phyloP scores from a whole-genome alignment of 37 sponge, comb jelly and placozoan genomes.

The Diacarnus erythraeanus region DNA sequence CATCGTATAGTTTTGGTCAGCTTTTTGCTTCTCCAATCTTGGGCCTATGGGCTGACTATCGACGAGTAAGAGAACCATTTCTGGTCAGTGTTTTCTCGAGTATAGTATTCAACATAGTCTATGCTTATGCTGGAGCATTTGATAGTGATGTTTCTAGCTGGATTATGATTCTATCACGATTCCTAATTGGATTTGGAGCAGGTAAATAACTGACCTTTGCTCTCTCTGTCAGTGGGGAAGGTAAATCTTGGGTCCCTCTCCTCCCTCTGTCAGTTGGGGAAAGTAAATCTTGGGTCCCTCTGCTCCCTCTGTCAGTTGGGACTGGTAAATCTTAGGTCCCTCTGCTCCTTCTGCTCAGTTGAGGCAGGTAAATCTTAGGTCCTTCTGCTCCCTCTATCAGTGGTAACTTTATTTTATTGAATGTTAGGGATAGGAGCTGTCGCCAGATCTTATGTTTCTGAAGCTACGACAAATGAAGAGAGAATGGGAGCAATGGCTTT shows the following conservation, averaged over 20 bases:
- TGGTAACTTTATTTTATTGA: background rate
- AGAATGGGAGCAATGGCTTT: constrained; percentile 84
- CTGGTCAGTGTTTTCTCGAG: constrained; percentile 52
- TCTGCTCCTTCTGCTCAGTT: too few relatives aligned
- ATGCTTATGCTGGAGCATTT: constrained; percentile 71
- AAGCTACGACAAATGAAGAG: constrained; percentile 75
- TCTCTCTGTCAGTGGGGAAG: too few relatives aligned
- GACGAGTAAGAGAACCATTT: constrained; percentile 66
- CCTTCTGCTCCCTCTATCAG: too few relatives aligned
- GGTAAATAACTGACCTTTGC: too few relatives aligned
- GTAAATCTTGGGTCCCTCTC: too few relatives aligned
- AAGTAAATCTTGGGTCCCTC: too few relatives aligned
- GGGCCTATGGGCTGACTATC: constrained; percentile 85
- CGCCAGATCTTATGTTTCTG: constrained; percentile 75
- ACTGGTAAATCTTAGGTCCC: too few relatives aligned
- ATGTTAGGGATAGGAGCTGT: constrained; percentile 66
- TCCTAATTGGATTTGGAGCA: constrained; percentile 70
- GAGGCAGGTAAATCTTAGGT: too few relatives aligned
- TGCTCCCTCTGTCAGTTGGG: too few relatives aligned
- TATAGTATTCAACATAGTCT: constrained; percentile 58
- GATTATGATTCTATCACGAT: constrained; percentile 49
- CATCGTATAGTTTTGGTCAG: constrained; percentile 82
- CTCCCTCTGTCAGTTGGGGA: too few relatives aligned
- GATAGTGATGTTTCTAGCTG: constrained; percentile 32
- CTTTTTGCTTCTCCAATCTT: constrained; percentile 79